A percentile compares a stretch with the other conserved stretches of the same genome.
These are phyloP conservation scores for Pachymerium ferrugineum DNA, from an alignment of 2,888 invertebrate species.

Conservation along the genomic window DNA sequence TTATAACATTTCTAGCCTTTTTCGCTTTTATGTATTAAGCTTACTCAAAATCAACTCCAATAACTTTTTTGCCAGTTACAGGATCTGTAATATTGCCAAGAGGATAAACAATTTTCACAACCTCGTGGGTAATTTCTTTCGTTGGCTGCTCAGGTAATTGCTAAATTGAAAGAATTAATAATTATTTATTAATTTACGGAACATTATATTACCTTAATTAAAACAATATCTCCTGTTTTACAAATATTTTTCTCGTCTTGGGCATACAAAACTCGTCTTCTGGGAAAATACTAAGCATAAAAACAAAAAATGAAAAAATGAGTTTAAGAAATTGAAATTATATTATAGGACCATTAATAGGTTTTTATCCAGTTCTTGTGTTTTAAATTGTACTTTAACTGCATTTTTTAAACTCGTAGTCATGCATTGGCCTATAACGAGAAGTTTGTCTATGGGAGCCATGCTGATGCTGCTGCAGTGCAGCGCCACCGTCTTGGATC, in stretches of 20 bases:
- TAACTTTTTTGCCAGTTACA: conserved; percentile 71
- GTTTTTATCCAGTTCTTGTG: conserved; percentile 67
- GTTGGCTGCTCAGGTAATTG: conserved; percentile 66
- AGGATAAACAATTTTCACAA: conserved; percentile 72
- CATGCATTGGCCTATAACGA: conserved; percentile 67
- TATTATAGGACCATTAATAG: conserved; percentile 63
- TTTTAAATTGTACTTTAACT: conserved; percentile 68
- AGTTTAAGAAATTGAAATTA: conserved; percentile 14
- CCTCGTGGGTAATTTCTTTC: conserved; percentile 69
- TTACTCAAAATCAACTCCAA: conserved; percentile 61
- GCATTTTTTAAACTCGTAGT: conserved; percentile 72
- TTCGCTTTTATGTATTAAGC: conserved; percentile 11
- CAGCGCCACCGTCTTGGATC: too few species aligned
- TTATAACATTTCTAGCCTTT: background rate
- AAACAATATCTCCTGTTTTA: conserved; percentile 75
- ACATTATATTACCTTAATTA: conserved; percentile 55
- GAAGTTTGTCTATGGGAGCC: background rate
- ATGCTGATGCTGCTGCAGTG: too few species aligned
- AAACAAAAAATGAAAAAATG: background rate
- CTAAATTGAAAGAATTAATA: conserved; percentile 34
- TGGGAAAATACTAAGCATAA: conserved; percentile 66
- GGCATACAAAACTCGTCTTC: conserved; percentile 66
- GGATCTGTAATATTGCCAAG: conserved; percentile 82
- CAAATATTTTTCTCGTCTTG: conserved; percentile 70
- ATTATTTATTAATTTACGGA: background rate